Percentiles rank a stretch among this genome's conserved stretches.
Evolutionary conservation across 2,888 invertebrate genomes (phyloP).

Genomic region (Eristalinus aeneus): DNA sequence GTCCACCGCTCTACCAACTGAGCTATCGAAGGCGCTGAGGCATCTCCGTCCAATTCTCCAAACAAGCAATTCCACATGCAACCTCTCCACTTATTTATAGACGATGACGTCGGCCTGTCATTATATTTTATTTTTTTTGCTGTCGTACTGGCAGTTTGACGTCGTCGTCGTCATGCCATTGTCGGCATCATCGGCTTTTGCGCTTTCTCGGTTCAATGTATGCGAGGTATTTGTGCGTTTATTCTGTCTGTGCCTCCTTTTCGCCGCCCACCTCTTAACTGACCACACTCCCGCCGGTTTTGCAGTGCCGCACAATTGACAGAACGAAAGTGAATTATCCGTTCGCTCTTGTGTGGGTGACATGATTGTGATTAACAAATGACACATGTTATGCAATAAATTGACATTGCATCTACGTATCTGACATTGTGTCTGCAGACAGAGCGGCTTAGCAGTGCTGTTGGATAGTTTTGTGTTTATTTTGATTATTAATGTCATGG

Average conservation of each 20-base stretch:
- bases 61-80: neutral
- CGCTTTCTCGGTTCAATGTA: neutral
- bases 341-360: constrained; percentile 14
- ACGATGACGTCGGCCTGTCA: neutral
- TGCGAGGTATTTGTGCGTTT: neutral
- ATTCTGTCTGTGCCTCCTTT: neutral
- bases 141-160: neutral
- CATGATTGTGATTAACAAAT: constrained; percentile 45
- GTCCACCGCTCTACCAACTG: constrained; percentile 71
- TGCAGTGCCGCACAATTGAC: neutral
- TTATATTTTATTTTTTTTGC: neutral
- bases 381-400: constrained; percentile 36
- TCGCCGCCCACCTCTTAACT: neutral
- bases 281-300: neutral
- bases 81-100: neutral
- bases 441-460: neutral
- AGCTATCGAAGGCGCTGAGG: constrained; percentile 66
- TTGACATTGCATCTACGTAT: constrained; percentile 23
- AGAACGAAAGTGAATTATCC: constrained; percentile 34
- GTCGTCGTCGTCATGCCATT: neutral
- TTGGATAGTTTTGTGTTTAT: neutral
- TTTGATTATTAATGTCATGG: neutral
- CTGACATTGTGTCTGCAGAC: neutral
- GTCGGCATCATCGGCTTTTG: neutral
- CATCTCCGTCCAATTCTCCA: constrained; percentile 22